Base-by-base conservation (phyloP, 2,797 vertebrate genomes). In the Acanthurus lineatus region DNA sequence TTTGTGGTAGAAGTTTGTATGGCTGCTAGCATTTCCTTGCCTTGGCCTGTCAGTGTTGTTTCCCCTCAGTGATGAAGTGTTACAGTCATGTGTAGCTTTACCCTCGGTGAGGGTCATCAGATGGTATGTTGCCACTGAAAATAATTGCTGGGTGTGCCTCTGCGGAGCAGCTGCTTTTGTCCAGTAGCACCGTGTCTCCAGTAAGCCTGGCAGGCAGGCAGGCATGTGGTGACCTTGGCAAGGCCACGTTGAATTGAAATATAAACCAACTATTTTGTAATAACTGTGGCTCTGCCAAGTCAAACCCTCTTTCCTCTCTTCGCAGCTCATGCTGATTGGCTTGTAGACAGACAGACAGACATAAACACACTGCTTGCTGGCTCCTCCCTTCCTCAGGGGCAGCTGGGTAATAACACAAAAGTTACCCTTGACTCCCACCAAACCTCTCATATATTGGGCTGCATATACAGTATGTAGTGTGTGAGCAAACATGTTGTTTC, bases 111-210 rank as follows among this genome's bases (percentile, higher is more conserved):
- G 90, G 91, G 90, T 92, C 88, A 90, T 93, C 88, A 86, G 84
- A 92, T 92, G 86, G 87, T 91, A 90, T 91, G 83, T 88, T 91
- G 88, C 89, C 74, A 84, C 90, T 91, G 90, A 94, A 94, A 94
- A 94, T 95, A 94, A 94, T 93, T 92, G 92, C 91, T 93, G 92
- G 95, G 91, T 92, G 89, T 95, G 94, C 93, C 94, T 92, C 84
- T 89, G 86, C 91, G 90, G 90, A 94, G 89, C 93, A 94, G 94
- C 94, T 95, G 95, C 92, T 89, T 95, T 95, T 93, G 93, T 95
- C 92, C 92, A 82, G 88, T 83, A 88, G 90, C 87, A 61, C 88
- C 3, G 59, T 79, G 91, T 92, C 90, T 92, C 89, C 90, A 91
- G 72, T 83, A 85, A 90, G 88, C 87, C 83, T 90, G 88, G 81